Base-by-base conservation (phyloP, 2,113 vertebrate species). In the Festucalex cinctus region DNA sequence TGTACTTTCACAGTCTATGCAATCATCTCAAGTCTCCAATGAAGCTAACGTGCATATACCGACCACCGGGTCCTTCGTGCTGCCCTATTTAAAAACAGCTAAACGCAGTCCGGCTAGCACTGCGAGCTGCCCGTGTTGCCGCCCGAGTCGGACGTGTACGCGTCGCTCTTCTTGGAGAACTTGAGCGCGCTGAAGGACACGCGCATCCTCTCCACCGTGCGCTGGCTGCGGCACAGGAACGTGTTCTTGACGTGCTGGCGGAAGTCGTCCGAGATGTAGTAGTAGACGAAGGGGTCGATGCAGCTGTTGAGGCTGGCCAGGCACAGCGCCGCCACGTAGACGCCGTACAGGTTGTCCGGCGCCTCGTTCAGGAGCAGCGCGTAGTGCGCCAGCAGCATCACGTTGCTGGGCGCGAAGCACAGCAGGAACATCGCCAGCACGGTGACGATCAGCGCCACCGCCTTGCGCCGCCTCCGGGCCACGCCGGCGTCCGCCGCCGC, bases 201-300 rank as follows among this genome's bases (percentile, higher is more conserved):
- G 57, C 93, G 91, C 92, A 94, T 95, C 65, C 90, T 92, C 74
- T 89, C 88, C 0, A 92, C 95, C 0, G 91, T 90, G 48, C 95
- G 85, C 60, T 93, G 89, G 2, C 93, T 98, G 70, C 92, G 83
- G 74, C 96, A 98, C 12, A 93, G 88, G 67, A 98, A 88, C 0
- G 94, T 93, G 6, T 98, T 95, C 86, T 94, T 96, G 24, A 95
- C 89, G 0, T 98, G 93, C 19, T 94, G 74, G 73, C 97, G 88
- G 77, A 98, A 98, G 58, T 99, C 96, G 70, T 97, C 91, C 0
- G 96, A 99, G 83, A 99, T 89, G 66, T 91, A 98, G 59, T 97
- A 99, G 83, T 99, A 99, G 35, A 98, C 58, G 24, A 98, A 98
- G 0, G 97, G 97, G 77, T 98, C 97, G 0, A 98, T 80, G 77